Evolutionary conservation across 1,140 invertebrate genomes (phyloP).

Genomic region (Brachionus rubens): DNA sequence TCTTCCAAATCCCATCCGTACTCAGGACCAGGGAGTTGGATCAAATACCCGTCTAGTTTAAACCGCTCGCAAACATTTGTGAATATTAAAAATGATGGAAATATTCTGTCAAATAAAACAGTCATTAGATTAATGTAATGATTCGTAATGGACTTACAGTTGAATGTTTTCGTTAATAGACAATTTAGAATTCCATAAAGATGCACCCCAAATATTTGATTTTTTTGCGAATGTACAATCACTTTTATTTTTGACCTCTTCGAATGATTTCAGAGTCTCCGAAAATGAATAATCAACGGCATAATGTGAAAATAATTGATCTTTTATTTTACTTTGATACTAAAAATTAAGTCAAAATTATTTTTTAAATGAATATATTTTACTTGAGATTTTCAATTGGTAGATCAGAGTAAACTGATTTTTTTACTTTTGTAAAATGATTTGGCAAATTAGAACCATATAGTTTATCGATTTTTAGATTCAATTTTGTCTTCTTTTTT

Average conservation of each 20-base stretch:
- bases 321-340: slow-evolving; percentile 25
- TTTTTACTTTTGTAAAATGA: slow-evolving; percentile 10
- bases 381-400: background rate
- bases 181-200: slow-evolving; percentile 48
- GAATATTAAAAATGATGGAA: slow-evolving; percentile 40
- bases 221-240: slow-evolving; percentile 55
- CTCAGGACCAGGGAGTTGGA: background rate
- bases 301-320: slow-evolving; percentile 12
- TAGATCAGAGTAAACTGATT: background rate
- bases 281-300: background rate
- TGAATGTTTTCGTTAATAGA: slow-evolving; percentile 24
- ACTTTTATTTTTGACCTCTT: slow-evolving; percentile 50
- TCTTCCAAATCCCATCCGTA: slow-evolving; percentile 15
- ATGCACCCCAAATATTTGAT: slow-evolving; percentile 53
- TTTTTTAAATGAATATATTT: too few species aligned
- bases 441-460: background rate
- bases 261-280: slow-evolving; percentile 49
- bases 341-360: background rate
- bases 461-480: background rate
- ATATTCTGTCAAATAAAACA: background rate
- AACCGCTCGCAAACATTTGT: background rate
- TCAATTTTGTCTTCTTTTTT: slow-evolving; percentile 4
- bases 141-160: background rate
- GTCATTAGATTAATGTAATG: too few species aligned
- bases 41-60: slow-evolving; percentile 25